phyloP scores from a whole-genome alignment of 2,797 vertebrate genomes.

The Hemibagrus guttatus region DNA sequence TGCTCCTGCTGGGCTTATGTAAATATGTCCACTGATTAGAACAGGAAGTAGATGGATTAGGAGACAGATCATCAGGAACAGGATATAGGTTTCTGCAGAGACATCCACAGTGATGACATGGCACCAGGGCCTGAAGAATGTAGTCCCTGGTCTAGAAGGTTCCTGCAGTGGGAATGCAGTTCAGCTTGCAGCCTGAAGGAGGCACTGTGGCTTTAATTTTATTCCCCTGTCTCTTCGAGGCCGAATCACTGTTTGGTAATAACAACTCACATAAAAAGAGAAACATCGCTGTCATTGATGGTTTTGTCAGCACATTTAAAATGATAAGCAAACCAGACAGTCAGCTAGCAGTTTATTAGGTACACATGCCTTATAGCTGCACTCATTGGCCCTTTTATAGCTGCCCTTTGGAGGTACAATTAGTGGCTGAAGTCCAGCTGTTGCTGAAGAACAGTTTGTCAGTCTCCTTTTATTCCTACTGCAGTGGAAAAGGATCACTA shows the following conservation, averaged over 20 bases:
- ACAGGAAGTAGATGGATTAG: neutral
- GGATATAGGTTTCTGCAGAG: neutral
- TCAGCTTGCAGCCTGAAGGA: slow-evolving; percentile 21
- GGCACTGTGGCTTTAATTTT: slow-evolving; percentile 61
- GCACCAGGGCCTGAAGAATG: slow-evolving; percentile 15
- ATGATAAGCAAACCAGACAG: slow-evolving; percentile 18
- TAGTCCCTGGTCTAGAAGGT: slow-evolving; percentile 51
- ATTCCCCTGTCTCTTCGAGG: neutral
- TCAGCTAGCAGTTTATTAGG: slow-evolving; percentile 29
- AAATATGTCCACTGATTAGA: neutral
- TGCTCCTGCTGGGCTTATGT: neutral
- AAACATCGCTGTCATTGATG: slow-evolving; percentile 16
- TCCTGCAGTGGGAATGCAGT: slow-evolving; percentile 40
- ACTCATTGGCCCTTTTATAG: slow-evolving; percentile 25
- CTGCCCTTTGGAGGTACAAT: slow-evolving; percentile 18
- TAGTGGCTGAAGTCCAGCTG: slow-evolving; percentile 10
- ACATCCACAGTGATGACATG: neutral
- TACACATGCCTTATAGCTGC: slow-evolving; percentile 6
- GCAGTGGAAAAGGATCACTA: neutral
- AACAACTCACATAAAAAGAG: slow-evolving; percentile 32
- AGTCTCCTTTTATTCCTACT: neutral
- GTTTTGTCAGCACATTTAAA: slow-evolving; percentile 22
- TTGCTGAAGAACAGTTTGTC: neutral
- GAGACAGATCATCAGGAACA: neutral
- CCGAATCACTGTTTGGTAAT: slow-evolving; percentile 17